These are phyloP conservation scores for Neomorphus geoffroyi DNA, from an alignment of 2,797 vertebrate genomes.

Conservation along the genomic window DNA sequence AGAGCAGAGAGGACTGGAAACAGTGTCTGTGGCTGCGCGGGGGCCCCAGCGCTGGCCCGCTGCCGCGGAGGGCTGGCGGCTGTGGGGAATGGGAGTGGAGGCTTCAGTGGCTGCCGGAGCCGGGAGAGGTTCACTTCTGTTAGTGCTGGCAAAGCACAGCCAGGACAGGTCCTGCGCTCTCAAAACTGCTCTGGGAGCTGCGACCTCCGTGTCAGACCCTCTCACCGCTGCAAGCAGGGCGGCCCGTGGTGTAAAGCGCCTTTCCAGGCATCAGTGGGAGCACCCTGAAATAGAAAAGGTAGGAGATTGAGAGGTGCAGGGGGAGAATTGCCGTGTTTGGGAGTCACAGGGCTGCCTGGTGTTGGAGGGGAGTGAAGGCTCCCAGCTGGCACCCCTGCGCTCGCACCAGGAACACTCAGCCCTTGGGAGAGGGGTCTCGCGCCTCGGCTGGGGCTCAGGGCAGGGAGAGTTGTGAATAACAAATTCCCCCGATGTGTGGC, in stretches of 20 bases:
- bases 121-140: background rate
- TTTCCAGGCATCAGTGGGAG: background rate
- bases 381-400: background rate
- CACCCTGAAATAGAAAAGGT: background rate
- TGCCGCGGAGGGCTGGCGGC: background rate
- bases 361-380: background rate
- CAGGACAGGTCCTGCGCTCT: too few species aligned
- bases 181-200: too few species aligned
- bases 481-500: fast-evolving
- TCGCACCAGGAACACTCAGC: background rate
- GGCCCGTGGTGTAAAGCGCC: background rate
- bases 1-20: background rate
- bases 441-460: background rate
- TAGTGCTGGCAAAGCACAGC: background rate
- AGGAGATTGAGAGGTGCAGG: background rate
- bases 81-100: background rate
- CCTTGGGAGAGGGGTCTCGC: fast-evolving
- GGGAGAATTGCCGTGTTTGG: background rate
- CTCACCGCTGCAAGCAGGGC: fast-evolving
- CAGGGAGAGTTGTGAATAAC: fast-evolving
- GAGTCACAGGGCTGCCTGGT: background rate
- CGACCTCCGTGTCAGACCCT: background rate
- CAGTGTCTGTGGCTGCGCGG: background rate
- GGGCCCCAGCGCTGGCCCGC: background rate
- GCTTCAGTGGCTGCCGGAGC: background rate